A percentile compares a stretch with the other conserved stretches of the same genome.
Conservation (phyloP, 1,140 invertebrate genomes). For the Myzus persicae region DNA sequence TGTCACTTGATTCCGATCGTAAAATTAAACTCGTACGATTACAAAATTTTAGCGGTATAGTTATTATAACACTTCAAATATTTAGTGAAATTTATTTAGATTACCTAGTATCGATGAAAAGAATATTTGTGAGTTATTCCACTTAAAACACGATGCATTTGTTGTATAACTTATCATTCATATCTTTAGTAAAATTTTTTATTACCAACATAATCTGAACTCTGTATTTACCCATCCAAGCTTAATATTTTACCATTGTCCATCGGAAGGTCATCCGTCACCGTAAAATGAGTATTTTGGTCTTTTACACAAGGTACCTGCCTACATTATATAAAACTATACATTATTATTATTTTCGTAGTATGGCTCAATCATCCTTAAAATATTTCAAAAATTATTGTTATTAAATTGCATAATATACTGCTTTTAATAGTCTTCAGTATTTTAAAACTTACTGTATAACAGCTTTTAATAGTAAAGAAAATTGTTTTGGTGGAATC, state of each 20-base stretch:
- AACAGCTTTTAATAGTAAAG: background rate
- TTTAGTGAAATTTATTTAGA: background rate
- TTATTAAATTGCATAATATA: background rate
- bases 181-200: background rate
- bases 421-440: background rate
- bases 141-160: background rate
- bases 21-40: background rate
- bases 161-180: background rate
- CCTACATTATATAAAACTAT: background rate
- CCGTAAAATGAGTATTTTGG: background rate
- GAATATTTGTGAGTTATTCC: background rate
- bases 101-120: background rate
- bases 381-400: background rate
- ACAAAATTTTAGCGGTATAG: background rate
- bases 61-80: too few relatives aligned
- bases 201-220: too few relatives aligned
- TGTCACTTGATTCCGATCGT: background rate
- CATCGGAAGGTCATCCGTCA: background rate
- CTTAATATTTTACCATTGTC: background rate
- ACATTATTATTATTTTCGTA: background rate
- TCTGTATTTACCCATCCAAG: background rate
- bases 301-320: background rate
- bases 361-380: background rate
- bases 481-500: background rate
- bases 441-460: background rate